Evolutionary conservation across 2,888 invertebrate genomes (phyloP).

Genomic region (Drosophila mayaguana): DNA sequence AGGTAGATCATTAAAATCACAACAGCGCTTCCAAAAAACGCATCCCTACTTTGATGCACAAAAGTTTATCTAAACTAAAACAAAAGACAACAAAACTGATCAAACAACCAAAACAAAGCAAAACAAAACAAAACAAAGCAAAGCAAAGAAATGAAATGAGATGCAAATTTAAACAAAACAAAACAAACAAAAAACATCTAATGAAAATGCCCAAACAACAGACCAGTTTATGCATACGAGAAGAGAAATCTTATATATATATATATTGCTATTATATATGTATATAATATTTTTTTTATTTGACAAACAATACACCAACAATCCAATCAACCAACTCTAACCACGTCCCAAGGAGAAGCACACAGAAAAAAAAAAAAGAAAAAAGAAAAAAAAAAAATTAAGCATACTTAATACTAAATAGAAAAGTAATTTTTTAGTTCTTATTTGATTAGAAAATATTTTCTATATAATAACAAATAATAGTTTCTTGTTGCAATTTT

Average conservation of each 20-base stretch:
- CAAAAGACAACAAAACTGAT: constrained; percentile 27
- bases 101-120: constrained; percentile 1
- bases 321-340: constrained; percentile 51
- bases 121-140: constrained; percentile 15
- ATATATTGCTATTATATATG: constrained; percentile 21
- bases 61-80: constrained; percentile 82
- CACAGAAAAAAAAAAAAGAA: constrained; percentile 6
- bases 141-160: constrained; percentile 4
- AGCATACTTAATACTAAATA: constrained; percentile 32
- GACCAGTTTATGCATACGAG: constrained; percentile 51
- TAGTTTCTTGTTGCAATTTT: constrained; percentile 51
- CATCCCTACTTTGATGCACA: constrained; percentile 85
- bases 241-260: constrained; percentile 34
- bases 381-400: constrained; percentile 12
- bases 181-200: constrained; percentile 20
- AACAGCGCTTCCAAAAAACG: constrained; percentile 85
- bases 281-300: constrained; percentile 36
- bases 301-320: constrained; percentile 37
- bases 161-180: constrained; percentile 2
- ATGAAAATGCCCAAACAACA: constrained; percentile 38
- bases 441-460: constrained; percentile 32
- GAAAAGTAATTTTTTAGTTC: constrained; percentile 42
- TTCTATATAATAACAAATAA: constrained; percentile 31
- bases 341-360: constrained; percentile 32
- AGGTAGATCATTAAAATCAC: constrained; percentile 85